phyloP scores from a whole-genome alignment of 2,113 vertebrate genomes.

The Calidris pygmaea region DNA sequence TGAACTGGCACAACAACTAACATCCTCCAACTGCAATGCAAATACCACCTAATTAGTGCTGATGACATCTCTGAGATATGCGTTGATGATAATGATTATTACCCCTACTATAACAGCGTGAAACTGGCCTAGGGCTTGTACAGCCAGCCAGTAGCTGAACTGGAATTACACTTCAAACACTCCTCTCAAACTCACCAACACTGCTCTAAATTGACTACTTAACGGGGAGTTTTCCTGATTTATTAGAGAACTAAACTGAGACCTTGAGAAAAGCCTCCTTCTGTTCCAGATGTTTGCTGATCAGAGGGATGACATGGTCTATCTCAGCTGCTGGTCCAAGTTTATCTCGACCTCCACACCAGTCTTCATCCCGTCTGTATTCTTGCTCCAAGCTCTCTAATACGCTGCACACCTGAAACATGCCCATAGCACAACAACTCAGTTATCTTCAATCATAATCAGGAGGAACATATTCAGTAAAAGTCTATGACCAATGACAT shows the following conservation, averaged over 20 bases:
- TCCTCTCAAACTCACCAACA: not conserved
- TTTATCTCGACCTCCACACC: conserved; percentile 96
- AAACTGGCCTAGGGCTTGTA: not conserved
- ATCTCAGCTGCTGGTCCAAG: conserved; percentile 85
- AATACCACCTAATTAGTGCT: not conserved
- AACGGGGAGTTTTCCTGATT: not conserved
- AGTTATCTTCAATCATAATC: not conserved
- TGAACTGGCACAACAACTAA: not conserved
- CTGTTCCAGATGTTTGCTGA: conserved; percentile 98
- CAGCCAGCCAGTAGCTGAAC: not conserved
- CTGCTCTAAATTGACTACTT: not conserved
- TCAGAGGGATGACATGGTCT: conserved; percentile 93
- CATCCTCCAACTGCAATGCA: not conserved
- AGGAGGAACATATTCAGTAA: not conserved
- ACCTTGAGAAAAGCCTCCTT: conserved; percentile 96
- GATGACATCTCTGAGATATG: not conserved
- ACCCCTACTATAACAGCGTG: not conserved
- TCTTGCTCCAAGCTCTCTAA: conserved; percentile 96
- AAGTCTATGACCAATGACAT: not conserved
- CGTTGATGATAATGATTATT: not conserved
- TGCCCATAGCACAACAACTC: not conserved
- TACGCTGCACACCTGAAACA: conserved; percentile 91
- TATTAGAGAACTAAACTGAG: not conserved
- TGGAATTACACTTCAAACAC: not conserved
- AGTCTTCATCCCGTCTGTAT: conserved; percentile 95